Conservation (phyloP, 2,113 vertebrate species). For the Brachypodius melanocephalos region DNA sequence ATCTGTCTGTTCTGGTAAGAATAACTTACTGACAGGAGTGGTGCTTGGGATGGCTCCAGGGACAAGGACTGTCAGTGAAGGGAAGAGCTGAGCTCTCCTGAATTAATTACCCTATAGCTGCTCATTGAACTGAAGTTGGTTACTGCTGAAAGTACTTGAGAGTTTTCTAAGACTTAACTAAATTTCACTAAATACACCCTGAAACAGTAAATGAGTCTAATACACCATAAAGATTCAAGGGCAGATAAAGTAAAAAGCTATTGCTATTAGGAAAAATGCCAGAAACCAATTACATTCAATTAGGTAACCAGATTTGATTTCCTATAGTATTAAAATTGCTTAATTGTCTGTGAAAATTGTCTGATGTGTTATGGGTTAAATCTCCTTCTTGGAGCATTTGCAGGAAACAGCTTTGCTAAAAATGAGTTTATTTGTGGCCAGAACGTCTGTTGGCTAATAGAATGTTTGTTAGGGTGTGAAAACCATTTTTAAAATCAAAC, state of each 20-base stretch:
- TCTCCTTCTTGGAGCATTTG: neutral
- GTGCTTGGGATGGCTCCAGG: neutral
- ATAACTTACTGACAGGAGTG: neutral
- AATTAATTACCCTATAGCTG: neutral
- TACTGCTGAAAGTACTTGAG: neutral
- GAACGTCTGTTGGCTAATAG: neutral
- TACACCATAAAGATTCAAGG: neutral
- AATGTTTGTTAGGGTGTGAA: neutral
- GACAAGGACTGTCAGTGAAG: neutral
- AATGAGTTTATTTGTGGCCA: neutral
- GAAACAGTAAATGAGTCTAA: neutral
- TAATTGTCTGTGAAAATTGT: slow-evolving; percentile 50
- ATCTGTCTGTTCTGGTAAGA: neutral
- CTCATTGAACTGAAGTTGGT: neutral
- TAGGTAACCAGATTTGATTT: slow-evolving; percentile 42
- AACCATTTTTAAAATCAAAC: neutral
- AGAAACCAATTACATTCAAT: slow-evolving; percentile 6
- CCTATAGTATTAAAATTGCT: slow-evolving; percentile 11
- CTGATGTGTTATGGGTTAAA: slow-evolving; percentile 16
- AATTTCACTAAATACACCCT: neutral
- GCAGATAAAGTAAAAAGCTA: neutral
- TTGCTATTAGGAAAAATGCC: slow-evolving; percentile 1
- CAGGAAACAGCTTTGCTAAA: neutral
- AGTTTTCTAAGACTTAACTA: slow-evolving; percentile 1
- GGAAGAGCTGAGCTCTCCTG: neutral